phyloP scores from a whole-genome alignment of 1,140 invertebrate genomes.

The Cotesia vestalis region DNA sequence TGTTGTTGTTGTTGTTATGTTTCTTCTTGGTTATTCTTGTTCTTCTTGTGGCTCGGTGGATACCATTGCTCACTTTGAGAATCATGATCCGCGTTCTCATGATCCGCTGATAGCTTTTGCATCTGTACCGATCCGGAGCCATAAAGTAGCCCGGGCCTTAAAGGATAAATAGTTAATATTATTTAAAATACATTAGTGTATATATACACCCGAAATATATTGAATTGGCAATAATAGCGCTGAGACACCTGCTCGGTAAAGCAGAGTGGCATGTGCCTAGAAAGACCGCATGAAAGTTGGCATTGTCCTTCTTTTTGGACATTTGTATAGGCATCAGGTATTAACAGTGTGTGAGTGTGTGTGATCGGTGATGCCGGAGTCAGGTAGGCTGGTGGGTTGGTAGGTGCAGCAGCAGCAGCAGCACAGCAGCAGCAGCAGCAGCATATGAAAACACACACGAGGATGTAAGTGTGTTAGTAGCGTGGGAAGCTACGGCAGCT shows the following conservation, averaged over 20 bases:
- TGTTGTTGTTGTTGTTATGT: neutral
- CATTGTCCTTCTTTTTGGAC: conserved; percentile 31
- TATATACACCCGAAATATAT: neutral
- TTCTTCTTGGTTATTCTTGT: conserved; percentile 3
- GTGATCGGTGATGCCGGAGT: neutral
- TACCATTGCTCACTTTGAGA: neutral
- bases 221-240: conserved; percentile 14
- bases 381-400: neutral
- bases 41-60: neutral
- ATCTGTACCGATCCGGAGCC: too few species aligned
- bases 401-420: neutral
- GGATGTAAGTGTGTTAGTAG: conserved; percentile 42
- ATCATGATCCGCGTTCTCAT: neutral
- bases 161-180: too few species aligned
- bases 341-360: conserved; percentile 46
- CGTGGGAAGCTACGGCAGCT: conserved; percentile 66
- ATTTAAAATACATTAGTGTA: neutral
- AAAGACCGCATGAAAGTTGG: conserved; percentile 27
- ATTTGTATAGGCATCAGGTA: conserved; percentile 49
- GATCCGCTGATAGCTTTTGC: conserved; percentile 3
- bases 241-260: conserved; percentile 26
- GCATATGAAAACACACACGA: neutral
- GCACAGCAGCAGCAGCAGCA: too few species aligned
- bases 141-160: too few species aligned
- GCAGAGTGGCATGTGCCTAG: conserved; percentile 32